Percentiles rank a stretch among this genome's conserved stretches.
Evolutionary conservation across 2,113 vertebrate species (phyloP).

Genomic region (Larimichthys polyactis): DNA sequence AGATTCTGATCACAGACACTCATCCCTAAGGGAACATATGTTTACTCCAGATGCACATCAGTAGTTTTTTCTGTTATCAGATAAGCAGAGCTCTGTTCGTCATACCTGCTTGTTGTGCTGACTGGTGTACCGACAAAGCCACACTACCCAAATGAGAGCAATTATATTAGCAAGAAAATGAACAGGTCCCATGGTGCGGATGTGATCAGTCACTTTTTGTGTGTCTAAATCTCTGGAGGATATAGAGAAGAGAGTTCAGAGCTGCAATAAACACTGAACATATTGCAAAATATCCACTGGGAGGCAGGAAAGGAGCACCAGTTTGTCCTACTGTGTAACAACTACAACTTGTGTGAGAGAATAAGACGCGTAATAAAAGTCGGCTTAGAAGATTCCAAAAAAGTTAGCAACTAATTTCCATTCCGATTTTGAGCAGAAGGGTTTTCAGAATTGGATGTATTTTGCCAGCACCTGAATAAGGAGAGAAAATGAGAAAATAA

Average conservation of each 20-base stretch:
- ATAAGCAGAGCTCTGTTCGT: background rate
- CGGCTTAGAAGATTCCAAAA: constrained; percentile 29
- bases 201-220: constrained; percentile 17
- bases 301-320: constrained; percentile 55
- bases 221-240: background rate
- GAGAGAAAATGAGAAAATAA: constrained; percentile 43
- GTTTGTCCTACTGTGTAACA: background rate
- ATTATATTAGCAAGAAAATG: background rate
- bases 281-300: constrained; percentile 46
- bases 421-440: constrained; percentile 34
- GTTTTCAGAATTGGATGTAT: constrained; percentile 40
- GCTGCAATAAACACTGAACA: background rate
- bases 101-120: constrained; percentile 5
- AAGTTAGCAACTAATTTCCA: constrained; percentile 39
- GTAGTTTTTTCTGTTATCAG: constrained; percentile 7
- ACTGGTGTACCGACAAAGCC: background rate
- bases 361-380: constrained; percentile 35
- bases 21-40: background rate
- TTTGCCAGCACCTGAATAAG: constrained; percentile 54
- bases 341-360: constrained; percentile 2
- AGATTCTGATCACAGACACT: background rate
- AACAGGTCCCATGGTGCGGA: background rate
- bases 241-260: background rate
- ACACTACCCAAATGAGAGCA: constrained; percentile 1
- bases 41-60: background rate